Evolutionary conservation across 2,797 vertebrate species (phyloP), one percentile per base, ranked within the genome.

Genomic region (Leucoraja ocellata): DNA sequence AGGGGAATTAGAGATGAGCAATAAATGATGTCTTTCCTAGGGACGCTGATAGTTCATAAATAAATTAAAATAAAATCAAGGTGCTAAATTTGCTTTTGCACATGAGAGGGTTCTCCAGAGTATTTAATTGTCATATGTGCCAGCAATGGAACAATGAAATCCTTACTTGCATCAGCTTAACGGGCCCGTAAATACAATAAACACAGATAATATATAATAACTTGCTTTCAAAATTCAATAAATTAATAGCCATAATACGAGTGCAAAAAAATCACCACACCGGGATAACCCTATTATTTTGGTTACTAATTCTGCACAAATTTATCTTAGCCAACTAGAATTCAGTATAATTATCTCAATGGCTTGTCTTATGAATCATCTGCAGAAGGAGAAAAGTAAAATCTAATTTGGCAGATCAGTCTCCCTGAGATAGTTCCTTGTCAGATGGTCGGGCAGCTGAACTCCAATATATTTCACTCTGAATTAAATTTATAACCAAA

Each of bases 361-460:
- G 83, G 83, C 10, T 65, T 61, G 32, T 28, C 5, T 65, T 61
- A 6, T 63, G 16, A 86, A n/a, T 86, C 83, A 86, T 63, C 58
- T 86, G 6, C 83, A 86, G 63, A 63, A 86, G 58, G 63, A 28
- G 14, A 65, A 63, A 54, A 79, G 61, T 9, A 58, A 84, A 86
- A 86, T 63, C 83, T 86, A 86, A 86, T 86, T 86, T 86, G 58
- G 83, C 58, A 86, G 11, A 86, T 58, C 83, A 65, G 83, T 65
- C 61, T 28, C 28, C 16, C 63, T 65, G 61, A 86, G n/a, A 63
- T 86, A 63, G 83, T 86, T 86, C 65, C 28, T 63, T 61, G 83
- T 28, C 83, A 86, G 83, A 86, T 86, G 83, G 28, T 86, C 28
- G 5, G n/a, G 58, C 0, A 65, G 58, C 83, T 61, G 83, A 28